These are phyloP conservation scores for Pelagia noctiluca DNA, from an alignment of 30 jellyfish, hydroid and myxozoan species.

Conservation along the genomic window DNA sequence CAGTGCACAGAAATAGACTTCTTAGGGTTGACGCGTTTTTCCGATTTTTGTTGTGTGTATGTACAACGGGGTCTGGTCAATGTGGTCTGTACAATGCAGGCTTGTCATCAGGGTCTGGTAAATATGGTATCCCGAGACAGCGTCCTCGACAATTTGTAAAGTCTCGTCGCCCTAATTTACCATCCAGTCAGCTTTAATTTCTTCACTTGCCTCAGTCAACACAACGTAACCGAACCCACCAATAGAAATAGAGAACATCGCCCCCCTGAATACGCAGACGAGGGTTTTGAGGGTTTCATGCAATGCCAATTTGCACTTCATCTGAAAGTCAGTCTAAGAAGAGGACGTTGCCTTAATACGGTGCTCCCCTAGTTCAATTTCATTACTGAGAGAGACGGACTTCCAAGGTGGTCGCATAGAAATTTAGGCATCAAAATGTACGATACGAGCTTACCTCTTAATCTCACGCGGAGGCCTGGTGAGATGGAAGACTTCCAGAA, in stretches of 20 bases:
- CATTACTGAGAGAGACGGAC: neutral
- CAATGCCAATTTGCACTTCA: constrained; percentile 55
- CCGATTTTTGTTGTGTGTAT: too few relatives aligned
- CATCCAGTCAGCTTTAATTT: too few relatives aligned
- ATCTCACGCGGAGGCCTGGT: neutral
- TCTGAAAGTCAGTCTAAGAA: constrained; percentile 52
- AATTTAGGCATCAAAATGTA: neutral
- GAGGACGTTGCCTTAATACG: constrained; percentile 48
- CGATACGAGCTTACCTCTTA: neutral
- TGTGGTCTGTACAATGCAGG: too few relatives aligned
- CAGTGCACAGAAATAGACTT: too few relatives aligned
- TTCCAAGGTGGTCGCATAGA: neutral
- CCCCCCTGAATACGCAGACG: constrained; percentile 32
- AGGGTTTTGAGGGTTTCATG: neutral
- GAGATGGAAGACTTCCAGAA: neutral
- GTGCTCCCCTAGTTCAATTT: neutral
- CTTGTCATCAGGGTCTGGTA: too few relatives aligned
- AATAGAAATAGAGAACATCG: constrained; percentile 1
- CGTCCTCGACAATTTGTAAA: too few relatives aligned
- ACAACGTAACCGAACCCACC: constrained; percentile 28
- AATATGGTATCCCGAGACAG: too few relatives aligned
- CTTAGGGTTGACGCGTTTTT: too few relatives aligned
- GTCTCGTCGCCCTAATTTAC: too few relatives aligned
- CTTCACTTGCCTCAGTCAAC: constrained; percentile 52
- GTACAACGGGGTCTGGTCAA: too few relatives aligned